Conservation (phyloP, 1,140 invertebrate genomes). For the Semibalanus balanoides region DNA sequence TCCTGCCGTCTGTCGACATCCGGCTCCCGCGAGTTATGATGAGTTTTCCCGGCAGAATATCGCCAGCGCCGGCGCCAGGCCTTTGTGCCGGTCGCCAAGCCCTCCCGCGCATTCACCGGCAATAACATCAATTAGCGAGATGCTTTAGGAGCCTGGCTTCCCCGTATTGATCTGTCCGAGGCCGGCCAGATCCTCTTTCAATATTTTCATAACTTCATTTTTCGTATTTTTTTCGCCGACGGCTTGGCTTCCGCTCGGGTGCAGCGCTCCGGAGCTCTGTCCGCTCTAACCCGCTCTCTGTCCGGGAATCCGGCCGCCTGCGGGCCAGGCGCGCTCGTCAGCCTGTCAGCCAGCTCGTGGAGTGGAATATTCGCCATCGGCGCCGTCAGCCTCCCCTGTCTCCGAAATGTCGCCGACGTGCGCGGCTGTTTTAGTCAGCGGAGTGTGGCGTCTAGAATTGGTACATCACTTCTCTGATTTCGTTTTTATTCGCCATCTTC, state of each 20-base stretch:
- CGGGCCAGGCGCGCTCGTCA: too few relatives aligned
- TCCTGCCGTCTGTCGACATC: background rate
- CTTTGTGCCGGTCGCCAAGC: background rate
- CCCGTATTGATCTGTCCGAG: background rate
- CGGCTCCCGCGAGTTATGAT: background rate
- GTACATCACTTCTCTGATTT: too few relatives aligned
- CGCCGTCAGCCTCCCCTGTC: too few relatives aligned
- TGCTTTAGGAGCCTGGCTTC: background rate
- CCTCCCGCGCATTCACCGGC: background rate
- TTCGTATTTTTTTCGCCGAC: background rate
- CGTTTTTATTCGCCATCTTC: too few relatives aligned
- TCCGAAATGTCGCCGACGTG: too few relatives aligned
- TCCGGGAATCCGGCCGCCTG: background rate
- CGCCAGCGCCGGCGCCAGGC: too few relatives aligned
- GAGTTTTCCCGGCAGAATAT: background rate
- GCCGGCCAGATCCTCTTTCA: background rate
- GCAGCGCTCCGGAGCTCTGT: background rate
- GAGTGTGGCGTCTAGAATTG: too few relatives aligned
- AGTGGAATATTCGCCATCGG: too few relatives aligned
- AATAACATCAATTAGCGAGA: slow-evolving; percentile 2
- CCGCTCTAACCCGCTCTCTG: background rate
- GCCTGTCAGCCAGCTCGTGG: background rate
- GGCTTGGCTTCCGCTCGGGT: background rate
- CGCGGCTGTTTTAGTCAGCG: too few relatives aligned
- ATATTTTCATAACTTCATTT: slow-evolving; percentile 3